Evolutionary conservation across 2,888 invertebrate species (phyloP), one percentile per base, ranked within the genome.

Genomic region (Trissonchulus sp.): DNA sequence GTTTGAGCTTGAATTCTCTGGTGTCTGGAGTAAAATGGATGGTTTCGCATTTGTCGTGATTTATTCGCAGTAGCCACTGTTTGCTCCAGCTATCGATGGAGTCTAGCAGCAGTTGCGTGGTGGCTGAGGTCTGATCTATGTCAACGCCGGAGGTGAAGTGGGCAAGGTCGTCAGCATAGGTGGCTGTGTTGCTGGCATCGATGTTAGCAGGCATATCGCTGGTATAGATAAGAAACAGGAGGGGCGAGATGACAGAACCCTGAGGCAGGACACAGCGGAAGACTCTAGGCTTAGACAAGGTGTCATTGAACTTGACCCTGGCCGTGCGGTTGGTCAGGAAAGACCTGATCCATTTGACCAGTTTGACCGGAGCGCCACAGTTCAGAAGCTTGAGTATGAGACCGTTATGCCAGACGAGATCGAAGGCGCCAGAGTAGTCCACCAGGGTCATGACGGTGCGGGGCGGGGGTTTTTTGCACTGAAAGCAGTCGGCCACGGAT

Each of bases 401-500:
- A n/a, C 60, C 60, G 60, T n/a, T 18, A n/a, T 60, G 60, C 60
- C 60, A 60, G n/a, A 60, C 60, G 18, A n/a, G 18, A 60, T 60
- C n/a, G 60, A 60, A 60, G 18, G 60, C 60, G 18, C 18, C n/a
- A 18, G 60, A 60, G n/a, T 60, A 60, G 60, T 60, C 60, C n/a
- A 60, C n/a, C n/a, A 60, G 60, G n/a, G 60, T 60, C 60, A 60
- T 60, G 18, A n/a, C 18, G 18, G 60, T 60, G 18, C n/a, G 18
- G 18, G n/a, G 18, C 60, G 18, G 60, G 60, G n/a, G 60, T 18
- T 60, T 60, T 60, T 60, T 60, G n/a, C n/a, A 18, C n/a, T 60
- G 60, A 60, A 60, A 60, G 60, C 60, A 18, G n/a, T 60, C 18
- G 60, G 60, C 60, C n/a, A 60, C 60, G n/a, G 60, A 60, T 60